Percentiles rank a stretch among this genome's conserved stretches.
phyloP scores from a whole-genome alignment of 2,888 invertebrate species.

The Odontocerum albicorne region DNA sequence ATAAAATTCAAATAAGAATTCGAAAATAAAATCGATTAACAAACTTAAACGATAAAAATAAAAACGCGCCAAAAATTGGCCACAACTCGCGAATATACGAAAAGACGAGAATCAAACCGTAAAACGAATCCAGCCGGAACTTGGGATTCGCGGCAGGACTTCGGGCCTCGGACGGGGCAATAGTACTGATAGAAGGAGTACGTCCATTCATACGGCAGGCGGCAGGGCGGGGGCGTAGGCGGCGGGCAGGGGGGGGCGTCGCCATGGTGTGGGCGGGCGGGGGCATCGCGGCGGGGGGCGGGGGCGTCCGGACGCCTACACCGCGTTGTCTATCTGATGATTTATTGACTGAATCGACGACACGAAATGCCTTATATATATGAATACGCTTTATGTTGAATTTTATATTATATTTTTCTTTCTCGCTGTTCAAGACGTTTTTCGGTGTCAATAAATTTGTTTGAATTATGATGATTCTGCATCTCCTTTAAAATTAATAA shows the following conservation, averaged over 20 bases:
- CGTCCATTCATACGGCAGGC: conserved; percentile 5
- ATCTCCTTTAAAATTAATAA: background rate
- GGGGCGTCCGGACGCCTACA: conserved; percentile 16
- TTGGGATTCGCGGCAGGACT: conserved; percentile 16
- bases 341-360: background rate
- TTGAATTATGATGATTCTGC: background rate
- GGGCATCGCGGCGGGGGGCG: conserved; percentile 8
- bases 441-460: too few relatives aligned
- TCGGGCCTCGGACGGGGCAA: conserved; percentile 9
- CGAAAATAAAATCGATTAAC: too few relatives aligned
- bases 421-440: too few relatives aligned
- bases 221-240: conserved; percentile 1
- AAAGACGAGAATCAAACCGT: too few relatives aligned
- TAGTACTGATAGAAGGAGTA: conserved; percentile 5
- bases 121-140: background rate
- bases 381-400: too few relatives aligned
- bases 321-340: background rate
- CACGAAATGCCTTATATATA: background rate
- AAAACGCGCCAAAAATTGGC: too few relatives aligned
- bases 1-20: too few relatives aligned
- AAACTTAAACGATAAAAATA: too few relatives aligned
- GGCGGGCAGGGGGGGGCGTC: background rate
- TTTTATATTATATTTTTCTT: too few relatives aligned
- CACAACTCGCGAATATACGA: too few relatives aligned
- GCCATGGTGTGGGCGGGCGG: conserved; percentile 14